phyloP scores from a whole-genome alignment of 2,888 invertebrate genomes.

The Orchestes rusci region DNA sequence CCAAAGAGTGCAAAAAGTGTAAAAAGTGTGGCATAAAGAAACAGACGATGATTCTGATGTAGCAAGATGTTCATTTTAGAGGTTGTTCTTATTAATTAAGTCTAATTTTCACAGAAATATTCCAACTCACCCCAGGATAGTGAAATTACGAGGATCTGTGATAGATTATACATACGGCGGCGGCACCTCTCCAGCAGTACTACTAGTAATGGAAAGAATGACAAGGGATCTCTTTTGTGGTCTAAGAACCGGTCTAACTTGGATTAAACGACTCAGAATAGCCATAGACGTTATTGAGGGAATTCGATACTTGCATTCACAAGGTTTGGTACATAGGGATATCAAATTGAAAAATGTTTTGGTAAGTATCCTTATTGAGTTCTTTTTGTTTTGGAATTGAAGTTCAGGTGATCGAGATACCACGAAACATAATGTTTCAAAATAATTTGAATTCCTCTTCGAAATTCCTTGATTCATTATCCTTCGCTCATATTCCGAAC shows the following conservation, averaged over 20 bases:
- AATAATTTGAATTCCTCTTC: too few species aligned
- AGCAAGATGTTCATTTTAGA: too few species aligned
- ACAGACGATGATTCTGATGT: too few species aligned
- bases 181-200: conserved; percentile 63
- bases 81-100: too few species aligned
- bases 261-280: conserved; percentile 58
- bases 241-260: conserved; percentile 58
- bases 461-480: too few species aligned
- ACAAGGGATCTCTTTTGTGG: conserved; percentile 74
- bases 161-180: conserved; percentile 71
- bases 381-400: background rate
- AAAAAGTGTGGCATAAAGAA: too few species aligned
- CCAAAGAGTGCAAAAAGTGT: too few species aligned
- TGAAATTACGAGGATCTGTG: conserved; percentile 68
- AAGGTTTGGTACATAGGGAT: conserved; percentile 82
- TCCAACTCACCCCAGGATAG: conserved; percentile 73
- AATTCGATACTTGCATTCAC: conserved; percentile 80
- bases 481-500: too few species aligned
- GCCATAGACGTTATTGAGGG: conserved; percentile 80
- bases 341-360: conserved; percentile 86
- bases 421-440: too few species aligned
- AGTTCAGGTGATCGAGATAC: too few species aligned
- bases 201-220: conserved; percentile 71
- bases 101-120: too few species aligned
- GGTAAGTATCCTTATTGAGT: conserved; percentile 41